A percentile compares a stretch with the other conserved stretches of the same genome.
Conservation (phyloP, 2,113 vertebrate species). For the Australoheros scitulus region DNA sequence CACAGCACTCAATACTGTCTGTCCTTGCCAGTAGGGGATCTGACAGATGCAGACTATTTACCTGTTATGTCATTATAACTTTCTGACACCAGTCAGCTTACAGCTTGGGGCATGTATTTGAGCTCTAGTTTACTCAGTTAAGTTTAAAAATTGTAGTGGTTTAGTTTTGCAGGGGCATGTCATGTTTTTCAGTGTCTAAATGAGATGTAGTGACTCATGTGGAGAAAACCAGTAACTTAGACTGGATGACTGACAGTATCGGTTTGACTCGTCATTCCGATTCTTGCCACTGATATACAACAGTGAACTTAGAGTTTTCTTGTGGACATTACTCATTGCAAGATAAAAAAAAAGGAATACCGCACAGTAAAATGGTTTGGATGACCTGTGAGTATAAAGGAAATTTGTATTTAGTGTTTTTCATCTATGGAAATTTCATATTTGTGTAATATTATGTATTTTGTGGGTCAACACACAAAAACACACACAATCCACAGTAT, state of each 20-base stretch:
- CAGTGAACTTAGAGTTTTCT: constrained; percentile 40
- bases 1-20: background rate
- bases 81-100: constrained; percentile 7
- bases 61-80: constrained; percentile 28
- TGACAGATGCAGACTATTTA: constrained; percentile 11
- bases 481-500: background rate
- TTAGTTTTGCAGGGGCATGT: constrained; percentile 48
- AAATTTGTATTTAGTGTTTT: constrained; percentile 11
- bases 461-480: constrained; percentile 19
- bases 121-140: background rate
- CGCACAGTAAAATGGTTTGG: constrained; percentile 13
- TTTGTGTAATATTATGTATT: constrained; percentile 11
- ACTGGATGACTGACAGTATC: constrained; percentile 66
- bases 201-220: constrained; percentile 75
- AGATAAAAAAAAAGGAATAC: constrained; percentile 26
- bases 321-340: constrained; percentile 49
- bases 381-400: constrained; percentile 44
- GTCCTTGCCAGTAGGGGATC: constrained; percentile 15
- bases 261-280: constrained; percentile 60
- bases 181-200: constrained; percentile 64
- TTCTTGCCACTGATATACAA: constrained; percentile 41
- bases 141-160: background rate
- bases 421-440: constrained; percentile 18
- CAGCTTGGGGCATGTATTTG: background rate
- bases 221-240: constrained; percentile 65